A percentile compares a stretch with the other conserved stretches of the same genome.
These are phyloP conservation scores for Himalopsyche tibetana DNA, from an alignment of 2,888 invertebrate species.

Conservation along the genomic window DNA sequence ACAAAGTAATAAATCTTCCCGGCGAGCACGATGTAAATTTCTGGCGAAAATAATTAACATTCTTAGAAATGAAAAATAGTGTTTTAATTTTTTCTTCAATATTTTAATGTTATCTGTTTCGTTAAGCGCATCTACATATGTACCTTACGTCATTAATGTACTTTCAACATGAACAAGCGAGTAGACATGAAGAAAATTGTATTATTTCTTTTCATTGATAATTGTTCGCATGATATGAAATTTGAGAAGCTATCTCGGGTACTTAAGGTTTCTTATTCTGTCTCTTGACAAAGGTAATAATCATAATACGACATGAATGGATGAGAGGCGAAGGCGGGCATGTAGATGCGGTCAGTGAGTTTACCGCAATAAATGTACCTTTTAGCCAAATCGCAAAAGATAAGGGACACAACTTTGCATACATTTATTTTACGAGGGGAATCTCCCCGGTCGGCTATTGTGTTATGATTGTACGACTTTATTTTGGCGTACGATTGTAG, in stretches of 20 bases:
- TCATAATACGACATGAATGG: slow-evolving; percentile 5
- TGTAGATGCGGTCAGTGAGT: slow-evolving; percentile 23
- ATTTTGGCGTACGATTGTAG: slow-evolving; percentile 46
- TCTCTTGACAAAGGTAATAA: slow-evolving; percentile 5
- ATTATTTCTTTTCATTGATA: no score
- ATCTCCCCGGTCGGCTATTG: slow-evolving; percentile 53
- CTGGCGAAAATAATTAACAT: no score
- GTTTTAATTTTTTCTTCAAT: no score
- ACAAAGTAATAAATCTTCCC: no score
- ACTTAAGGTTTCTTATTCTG: background rate
- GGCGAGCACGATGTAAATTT: no score
- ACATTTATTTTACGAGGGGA: slow-evolving; percentile 61
- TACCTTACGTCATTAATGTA: no score
- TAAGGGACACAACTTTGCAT: slow-evolving; percentile 62
- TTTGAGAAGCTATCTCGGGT: background rate
- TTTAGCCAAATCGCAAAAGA: slow-evolving; percentile 59
- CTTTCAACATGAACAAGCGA: no score
- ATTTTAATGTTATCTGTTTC: no score
- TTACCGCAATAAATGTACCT: slow-evolving; percentile 45
- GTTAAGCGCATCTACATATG: no score
- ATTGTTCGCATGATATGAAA: background rate
- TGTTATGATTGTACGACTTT: slow-evolving; percentile 63
- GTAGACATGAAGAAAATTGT: no score
- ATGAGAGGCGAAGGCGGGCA: background rate
- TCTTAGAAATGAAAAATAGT: no score